Evolutionary conservation across 1,140 invertebrate genomes (phyloP).

Genomic region (Acromyrmex heyeri): DNA sequence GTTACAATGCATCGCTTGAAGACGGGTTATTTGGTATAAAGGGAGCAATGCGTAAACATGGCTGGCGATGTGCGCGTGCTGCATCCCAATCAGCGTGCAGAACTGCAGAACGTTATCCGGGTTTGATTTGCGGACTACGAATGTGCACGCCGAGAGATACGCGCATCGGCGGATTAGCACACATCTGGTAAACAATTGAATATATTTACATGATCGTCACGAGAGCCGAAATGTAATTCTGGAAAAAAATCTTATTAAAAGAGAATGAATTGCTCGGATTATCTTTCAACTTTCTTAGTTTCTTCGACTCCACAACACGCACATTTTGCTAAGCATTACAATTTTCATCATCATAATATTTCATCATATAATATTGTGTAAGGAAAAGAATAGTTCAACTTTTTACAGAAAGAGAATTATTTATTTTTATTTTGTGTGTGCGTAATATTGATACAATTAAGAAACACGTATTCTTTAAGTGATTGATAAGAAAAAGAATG

Average conservation of each 20-base stretch:
- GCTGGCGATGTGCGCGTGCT: conserved; percentile 52
- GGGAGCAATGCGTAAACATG: conserved; percentile 60
- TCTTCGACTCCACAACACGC: neutral
- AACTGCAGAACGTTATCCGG: conserved; percentile 16
- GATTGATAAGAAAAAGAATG: neutral
- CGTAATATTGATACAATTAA: neutral
- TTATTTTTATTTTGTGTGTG: neutral
- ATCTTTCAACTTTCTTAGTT: conserved; percentile 12
- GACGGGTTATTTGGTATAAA: conserved; percentile 72
- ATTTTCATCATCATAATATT: neutral
- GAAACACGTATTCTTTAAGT: neutral
- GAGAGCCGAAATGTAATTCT: conserved; percentile 4
- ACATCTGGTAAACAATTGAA: conserved; percentile 14
- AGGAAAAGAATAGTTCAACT: neutral
- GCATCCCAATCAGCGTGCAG: conserved; percentile 72
- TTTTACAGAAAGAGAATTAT: neutral
- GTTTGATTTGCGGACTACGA: conserved; percentile 36
- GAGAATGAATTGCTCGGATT: neutral
- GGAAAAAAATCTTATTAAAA: conserved; percentile 42
- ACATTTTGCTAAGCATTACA: neutral
- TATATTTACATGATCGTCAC: conserved; percentile 50
- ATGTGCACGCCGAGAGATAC: neutral
- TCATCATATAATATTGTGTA: neutral
- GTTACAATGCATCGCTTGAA: conserved; percentile 55
- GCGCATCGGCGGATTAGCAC: neutral